A percentile compares a stretch with the other conserved stretches of the same genome.
Evolutionary conservation across 2,888 invertebrate genomes (phyloP).

Genomic region (Rhopalosiphum nymphaeae): DNA sequence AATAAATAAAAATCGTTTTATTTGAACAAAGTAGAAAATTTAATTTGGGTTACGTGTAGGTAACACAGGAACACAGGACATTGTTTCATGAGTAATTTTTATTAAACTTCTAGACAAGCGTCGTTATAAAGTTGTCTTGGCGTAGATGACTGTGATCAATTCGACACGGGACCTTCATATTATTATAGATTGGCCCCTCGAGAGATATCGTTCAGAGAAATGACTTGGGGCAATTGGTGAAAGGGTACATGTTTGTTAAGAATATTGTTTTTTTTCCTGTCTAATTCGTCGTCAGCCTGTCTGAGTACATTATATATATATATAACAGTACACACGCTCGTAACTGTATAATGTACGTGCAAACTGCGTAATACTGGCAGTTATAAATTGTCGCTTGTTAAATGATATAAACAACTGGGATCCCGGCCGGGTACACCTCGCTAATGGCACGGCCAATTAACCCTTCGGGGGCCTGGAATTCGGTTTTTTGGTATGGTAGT

Average conservation of each 20-base stretch:
- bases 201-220: conserved; percentile 37
- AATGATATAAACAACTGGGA: conserved; percentile 65
- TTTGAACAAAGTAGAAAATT: background rate
- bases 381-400: conserved; percentile 65
- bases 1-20: conserved; percentile 4
- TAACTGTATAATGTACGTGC: conserved; percentile 45
- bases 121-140: conserved; percentile 30
- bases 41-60: conserved; percentile 11
- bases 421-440: conserved; percentile 55
- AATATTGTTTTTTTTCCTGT: conserved; percentile 21
- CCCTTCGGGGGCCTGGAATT: conserved; percentile 63
- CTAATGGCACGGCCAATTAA: conserved; percentile 65
- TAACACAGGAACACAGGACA: background rate
- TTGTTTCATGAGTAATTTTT: conserved; percentile 4
- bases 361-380: conserved; percentile 50
- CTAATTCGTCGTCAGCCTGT: conserved; percentile 31
- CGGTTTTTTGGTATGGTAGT: conserved; percentile 54
- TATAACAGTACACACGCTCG: background rate
- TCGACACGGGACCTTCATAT: conserved; percentile 32
- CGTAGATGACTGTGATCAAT: conserved; percentile 51
- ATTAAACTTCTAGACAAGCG: background rate
- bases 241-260: conserved; percentile 19
- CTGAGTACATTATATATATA: background rate
- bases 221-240: conserved; percentile 12
- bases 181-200: conserved; percentile 47